Evolutionary conservation across 2,797 vertebrate species (phyloP).

Genomic region (Emys orbicularis): DNA sequence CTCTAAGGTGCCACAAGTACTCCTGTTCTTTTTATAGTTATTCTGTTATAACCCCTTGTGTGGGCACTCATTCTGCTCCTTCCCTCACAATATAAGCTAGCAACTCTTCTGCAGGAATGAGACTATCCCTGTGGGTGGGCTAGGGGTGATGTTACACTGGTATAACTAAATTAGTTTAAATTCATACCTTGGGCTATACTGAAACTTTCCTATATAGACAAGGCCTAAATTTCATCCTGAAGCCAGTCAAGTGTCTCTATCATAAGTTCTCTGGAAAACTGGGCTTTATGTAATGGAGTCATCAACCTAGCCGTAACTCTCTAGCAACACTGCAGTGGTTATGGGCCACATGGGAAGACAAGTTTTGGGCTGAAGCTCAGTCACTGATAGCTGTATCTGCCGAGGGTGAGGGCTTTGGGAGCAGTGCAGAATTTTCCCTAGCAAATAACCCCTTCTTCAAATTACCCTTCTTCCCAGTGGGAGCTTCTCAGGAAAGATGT

Average conservation of each 20-base stretch:
- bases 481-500: not conserved
- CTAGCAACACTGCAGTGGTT: not conserved
- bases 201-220: not conserved
- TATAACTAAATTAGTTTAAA: not conserved
- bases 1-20: too few species aligned
- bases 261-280: slow-evolving; percentile 34
- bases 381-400: not conserved
- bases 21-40: not conserved
- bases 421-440: not conserved
- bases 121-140: not conserved
- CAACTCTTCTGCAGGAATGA: not conserved
- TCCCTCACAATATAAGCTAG: too few species aligned
- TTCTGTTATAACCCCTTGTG: too few species aligned
- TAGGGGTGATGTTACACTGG: not conserved
- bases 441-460: not conserved
- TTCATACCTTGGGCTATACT: not conserved
- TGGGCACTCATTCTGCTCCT: too few species aligned
- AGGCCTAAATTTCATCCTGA: not conserved
- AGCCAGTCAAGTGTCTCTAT: slow-evolving; percentile 32
- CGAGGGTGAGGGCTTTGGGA: not conserved
- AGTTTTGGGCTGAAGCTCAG: not conserved
- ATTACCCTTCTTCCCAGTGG: not conserved
- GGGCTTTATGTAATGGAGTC: not conserved
- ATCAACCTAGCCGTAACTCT: not conserved
- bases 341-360: not conserved